Conservation (phyloP, 2,113 vertebrate species). For the Hoplias malabaricus region DNA sequence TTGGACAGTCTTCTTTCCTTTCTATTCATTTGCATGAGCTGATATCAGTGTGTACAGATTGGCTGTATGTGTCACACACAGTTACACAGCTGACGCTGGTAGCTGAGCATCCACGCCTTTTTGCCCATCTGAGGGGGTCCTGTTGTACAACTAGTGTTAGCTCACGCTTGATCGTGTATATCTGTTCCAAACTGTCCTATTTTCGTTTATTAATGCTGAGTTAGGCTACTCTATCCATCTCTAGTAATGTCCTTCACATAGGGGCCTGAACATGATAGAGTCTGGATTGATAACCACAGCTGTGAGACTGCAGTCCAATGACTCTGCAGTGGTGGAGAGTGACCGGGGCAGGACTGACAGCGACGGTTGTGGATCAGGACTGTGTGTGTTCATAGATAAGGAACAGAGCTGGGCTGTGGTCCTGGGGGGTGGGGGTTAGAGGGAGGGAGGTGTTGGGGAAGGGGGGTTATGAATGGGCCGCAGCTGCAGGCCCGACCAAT, state of each 20-base stretch:
- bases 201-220: no score
- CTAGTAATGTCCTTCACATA: no score
- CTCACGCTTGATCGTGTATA: no score
- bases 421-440: not conserved
- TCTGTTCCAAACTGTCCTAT: no score
- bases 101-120: not conserved
- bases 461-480: slow-evolving; percentile 63
- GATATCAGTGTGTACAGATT: slow-evolving; percentile 50
- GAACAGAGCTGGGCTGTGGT: not conserved
- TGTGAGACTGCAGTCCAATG: not conserved
- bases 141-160: no score
- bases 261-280: not conserved
- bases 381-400: not conserved
- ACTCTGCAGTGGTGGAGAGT: not conserved
- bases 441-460: slow-evolving; percentile 10
- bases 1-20: not conserved
- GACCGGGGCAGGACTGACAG: not conserved
- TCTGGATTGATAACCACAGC: not conserved
- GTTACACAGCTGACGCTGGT: not conserved
- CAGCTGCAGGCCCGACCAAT: slow-evolving; percentile 59
- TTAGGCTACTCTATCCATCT: no score
- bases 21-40: slow-evolving; percentile 68
- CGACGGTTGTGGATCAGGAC: slow-evolving; percentile 8
- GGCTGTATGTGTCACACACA: not conserved
- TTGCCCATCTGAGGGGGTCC: no score